Percentiles rank a stretch among this genome's conserved stretches.
These are phyloP conservation scores for Passer domesticus DNA, from an alignment of 2,113 vertebrate species.

Conservation along the genomic window DNA sequence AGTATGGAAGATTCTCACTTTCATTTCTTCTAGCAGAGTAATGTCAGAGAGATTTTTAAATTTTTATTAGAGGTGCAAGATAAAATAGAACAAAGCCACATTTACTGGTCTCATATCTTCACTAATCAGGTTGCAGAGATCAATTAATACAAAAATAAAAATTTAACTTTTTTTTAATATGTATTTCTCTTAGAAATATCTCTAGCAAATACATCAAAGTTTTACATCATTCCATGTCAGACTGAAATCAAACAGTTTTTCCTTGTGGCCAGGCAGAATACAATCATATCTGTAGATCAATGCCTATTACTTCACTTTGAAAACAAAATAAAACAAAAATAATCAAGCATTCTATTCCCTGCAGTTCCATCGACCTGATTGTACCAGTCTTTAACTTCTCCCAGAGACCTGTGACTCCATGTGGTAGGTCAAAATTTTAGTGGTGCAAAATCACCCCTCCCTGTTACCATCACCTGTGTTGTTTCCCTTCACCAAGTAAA, in stretches of 20 bases:
- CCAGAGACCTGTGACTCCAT: not conserved
- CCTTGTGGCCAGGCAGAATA: not conserved
- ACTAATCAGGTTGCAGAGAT: conserved; percentile 29
- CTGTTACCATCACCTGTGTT: not conserved
- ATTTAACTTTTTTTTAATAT: conserved; percentile 45
- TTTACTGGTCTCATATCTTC: conserved; percentile 33
- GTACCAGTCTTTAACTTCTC: not conserved
- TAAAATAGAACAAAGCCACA: conserved; percentile 51
- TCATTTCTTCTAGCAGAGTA: conserved; percentile 40
- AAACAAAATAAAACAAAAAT: conserved; percentile 28
- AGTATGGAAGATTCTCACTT: conserved; percentile 44
- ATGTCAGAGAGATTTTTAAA: conserved; percentile 28
- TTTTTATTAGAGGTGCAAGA: conserved; percentile 48
- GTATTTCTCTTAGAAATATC: conserved; percentile 46
- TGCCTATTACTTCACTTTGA: conserved; percentile 30
- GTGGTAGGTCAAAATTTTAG: not conserved
- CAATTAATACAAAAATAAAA: conserved; percentile 54
- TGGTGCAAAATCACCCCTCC: not conserved
- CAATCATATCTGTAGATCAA: conserved; percentile 46
- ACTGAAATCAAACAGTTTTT: conserved; percentile 36
- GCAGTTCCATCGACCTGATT: not conserved
- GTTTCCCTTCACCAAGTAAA: not conserved
- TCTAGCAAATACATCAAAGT: conserved; percentile 50
- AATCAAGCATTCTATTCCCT: conserved; percentile 35
- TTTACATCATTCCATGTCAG: not conserved